phyloP scores from a whole-genome alignment of 1,140 invertebrate species.

The Caerostris extrusa region DNA sequence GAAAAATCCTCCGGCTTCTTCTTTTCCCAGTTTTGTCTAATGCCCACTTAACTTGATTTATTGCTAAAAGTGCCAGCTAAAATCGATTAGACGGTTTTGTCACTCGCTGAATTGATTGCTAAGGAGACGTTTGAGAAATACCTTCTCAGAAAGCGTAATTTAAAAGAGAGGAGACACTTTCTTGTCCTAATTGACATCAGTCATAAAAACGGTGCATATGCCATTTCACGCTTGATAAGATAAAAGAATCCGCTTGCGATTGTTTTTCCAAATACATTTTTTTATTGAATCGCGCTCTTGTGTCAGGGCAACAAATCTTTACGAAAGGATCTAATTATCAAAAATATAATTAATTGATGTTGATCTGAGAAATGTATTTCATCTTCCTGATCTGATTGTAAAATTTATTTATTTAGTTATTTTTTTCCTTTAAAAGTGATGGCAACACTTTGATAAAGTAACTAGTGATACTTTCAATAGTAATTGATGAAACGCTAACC shows the following conservation, averaged over 20 bases:
- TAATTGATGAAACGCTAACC: too few species aligned
- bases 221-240: neutral
- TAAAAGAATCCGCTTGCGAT: neutral
- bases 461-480: too few species aligned
- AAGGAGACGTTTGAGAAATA: slow-evolving; percentile 24
- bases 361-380: neutral
- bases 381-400: neutral
- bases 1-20: slow-evolving; percentile 9
- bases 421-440: too few species aligned
- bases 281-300: neutral
- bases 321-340: neutral
- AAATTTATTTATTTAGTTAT: too few species aligned
- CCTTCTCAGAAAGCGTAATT: neutral
- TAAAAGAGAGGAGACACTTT: neutral
- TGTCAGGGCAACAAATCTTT: neutral
- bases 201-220: neutral
- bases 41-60: slow-evolving; percentile 60
- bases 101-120: slow-evolving; percentile 18
- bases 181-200: neutral
- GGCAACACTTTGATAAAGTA: too few species aligned
- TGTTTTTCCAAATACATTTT: neutral
- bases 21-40: slow-evolving; percentile 55
- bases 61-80: neutral
- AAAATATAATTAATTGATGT: neutral
- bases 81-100: slow-evolving; percentile 45